Evolutionary conservation across 2,113 vertebrate genomes (phyloP).

Genomic region (Pseudorhombus dupliciocellatus): DNA sequence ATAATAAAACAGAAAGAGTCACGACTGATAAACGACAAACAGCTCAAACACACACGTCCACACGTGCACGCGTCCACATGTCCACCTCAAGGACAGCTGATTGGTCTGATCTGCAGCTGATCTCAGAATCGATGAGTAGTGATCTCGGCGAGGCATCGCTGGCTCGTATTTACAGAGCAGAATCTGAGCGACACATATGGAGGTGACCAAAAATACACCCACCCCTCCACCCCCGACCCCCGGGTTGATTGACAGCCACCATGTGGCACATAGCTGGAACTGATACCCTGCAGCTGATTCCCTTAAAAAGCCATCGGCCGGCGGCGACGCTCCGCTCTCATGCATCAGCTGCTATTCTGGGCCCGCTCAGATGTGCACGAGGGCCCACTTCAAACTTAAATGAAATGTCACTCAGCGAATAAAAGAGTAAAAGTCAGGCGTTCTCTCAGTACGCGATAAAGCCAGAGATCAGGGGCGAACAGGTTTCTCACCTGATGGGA

Average conservation of each 20-base stretch:
- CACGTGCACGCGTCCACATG: no score
- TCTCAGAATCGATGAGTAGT: background rate
- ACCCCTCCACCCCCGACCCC: constrained; percentile 52
- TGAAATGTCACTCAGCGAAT: background rate
- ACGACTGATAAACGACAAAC: no score
- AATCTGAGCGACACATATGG: constrained; percentile 87
- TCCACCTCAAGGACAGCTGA: no score
- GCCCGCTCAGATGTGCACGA: constrained; percentile 75
- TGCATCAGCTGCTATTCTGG: constrained; percentile 95
- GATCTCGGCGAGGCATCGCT: no score
- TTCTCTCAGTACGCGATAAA: background rate
- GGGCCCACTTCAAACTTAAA: no score
- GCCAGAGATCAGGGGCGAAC: no score
- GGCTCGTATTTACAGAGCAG: constrained; percentile 67
- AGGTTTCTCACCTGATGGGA: constrained; percentile 89
- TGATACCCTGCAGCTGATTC: constrained; percentile 91
- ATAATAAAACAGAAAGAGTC: no score
- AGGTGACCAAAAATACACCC: constrained; percentile 90
- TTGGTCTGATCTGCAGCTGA: no score
- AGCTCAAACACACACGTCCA: no score
- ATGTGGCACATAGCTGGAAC: constrained; percentile 90
- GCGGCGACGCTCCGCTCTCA: constrained; percentile 83
- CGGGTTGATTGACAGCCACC: constrained; percentile 91
- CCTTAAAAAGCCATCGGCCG: constrained; percentile 98
- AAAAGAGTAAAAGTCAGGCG: background rate